Evolutionary conservation across 2,888 invertebrate species (phyloP), one percentile per base, ranked within the genome.

Genomic region (Allophyes oxyacanthae): DNA sequence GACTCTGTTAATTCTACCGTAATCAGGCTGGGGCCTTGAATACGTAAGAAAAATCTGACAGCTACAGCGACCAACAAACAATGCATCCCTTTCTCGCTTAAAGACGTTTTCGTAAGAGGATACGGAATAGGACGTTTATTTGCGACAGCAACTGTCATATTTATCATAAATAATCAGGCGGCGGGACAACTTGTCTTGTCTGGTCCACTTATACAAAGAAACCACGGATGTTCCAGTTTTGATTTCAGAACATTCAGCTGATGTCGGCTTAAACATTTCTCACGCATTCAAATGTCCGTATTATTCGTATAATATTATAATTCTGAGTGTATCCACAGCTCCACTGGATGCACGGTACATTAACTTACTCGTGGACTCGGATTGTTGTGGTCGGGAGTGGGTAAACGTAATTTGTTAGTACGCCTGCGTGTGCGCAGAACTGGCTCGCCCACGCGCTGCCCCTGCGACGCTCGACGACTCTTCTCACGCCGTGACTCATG

Each of bases 371-470:
- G 57, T 64, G 50, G 63, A 64, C 70, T 66, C 50, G 57, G 72
- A 60, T 70, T 70, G 77, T 77, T 72, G 75, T 72, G 67, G 61
- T 64, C 45, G 65, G 63, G 77, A 82, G 84, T 83, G 78, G 84
- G 87, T 84, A 88, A 87, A 86, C 83, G 86, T 88, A 89, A 90
- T 89, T 89, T 89, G 89, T 89, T 83, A 78, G 82, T 86, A 77
- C 83, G 86, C 79, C 82, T 79, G 82, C 82, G 82, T 78, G 70
- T 56, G 74, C 74, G 54, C 73, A 77, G 75, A 78, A 89, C 91
- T 64, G 80, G 90, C 64, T 86, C 88, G 82, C 92, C 92, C 87
- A 92, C 92, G 84, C 87, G 56, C 53, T 59, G 68, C 67, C 74
- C 64, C 58, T 53, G 69, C 71, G 69, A 60, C 62, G 64, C 62